phyloP scores from a whole-genome alignment of 2,113 vertebrate genomes.

The Rhagologus leucostigma region DNA sequence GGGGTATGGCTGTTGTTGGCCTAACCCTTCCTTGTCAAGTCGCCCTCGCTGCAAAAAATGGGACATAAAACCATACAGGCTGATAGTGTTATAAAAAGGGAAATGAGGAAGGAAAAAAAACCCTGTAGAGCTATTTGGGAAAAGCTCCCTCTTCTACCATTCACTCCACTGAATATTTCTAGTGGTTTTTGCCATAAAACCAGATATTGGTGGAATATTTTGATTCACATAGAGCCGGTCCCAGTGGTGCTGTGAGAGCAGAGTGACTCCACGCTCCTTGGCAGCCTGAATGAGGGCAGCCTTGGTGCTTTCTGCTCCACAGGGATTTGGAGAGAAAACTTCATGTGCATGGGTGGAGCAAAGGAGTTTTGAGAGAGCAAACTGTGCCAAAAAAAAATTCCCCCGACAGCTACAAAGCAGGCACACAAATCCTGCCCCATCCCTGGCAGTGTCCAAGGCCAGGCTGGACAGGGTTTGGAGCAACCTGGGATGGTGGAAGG shows the following conservation, averaged over 20 bases:
- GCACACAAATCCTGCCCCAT: not conserved
- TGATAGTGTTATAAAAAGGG: not conserved
- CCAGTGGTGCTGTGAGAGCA: not conserved
- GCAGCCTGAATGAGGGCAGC: not conserved
- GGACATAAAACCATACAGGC: not conserved
- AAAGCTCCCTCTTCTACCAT: not conserved
- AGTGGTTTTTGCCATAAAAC: not conserved
- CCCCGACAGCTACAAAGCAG: fast-evolving
- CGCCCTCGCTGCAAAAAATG: not conserved
- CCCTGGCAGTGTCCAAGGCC: not conserved
- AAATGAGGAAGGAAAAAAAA: not conserved
- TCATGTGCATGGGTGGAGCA: not conserved
- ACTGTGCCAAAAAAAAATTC: not conserved
- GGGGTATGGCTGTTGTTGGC: not conserved
- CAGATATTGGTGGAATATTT: not conserved
- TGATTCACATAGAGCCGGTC: not conserved
- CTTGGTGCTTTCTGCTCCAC: not conserved
- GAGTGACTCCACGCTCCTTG: not conserved
- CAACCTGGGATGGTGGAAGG: not conserved
- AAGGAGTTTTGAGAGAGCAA: not conserved
- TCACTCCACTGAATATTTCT: not conserved
- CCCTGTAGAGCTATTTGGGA: not conserved
- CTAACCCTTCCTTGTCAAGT: not conserved
- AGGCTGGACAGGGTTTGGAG: not conserved
- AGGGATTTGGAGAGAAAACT: not conserved